phyloP scores from a whole-genome alignment of 2,797 vertebrate species.

The Prionace glauca region DNA sequence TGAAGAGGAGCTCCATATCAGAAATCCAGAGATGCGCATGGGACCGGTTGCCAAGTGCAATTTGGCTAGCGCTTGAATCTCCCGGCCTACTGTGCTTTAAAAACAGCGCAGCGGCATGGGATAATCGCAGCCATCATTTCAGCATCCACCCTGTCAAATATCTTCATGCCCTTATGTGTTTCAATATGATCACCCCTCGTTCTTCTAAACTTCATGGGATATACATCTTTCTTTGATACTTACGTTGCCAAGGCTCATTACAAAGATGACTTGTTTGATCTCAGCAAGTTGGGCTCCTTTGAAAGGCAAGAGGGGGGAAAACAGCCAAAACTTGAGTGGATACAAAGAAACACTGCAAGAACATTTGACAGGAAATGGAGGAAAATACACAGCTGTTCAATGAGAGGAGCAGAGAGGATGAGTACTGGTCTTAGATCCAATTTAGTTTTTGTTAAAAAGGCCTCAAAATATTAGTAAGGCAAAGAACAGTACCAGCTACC shows the following conservation, averaged over 20 bases:
- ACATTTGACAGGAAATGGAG: no score
- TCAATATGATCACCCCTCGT: no score
- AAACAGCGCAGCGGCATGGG: no score
- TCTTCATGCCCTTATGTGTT: no score
- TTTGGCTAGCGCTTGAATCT: no score
- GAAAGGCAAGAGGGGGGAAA: background rate
- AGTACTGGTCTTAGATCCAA: background rate
- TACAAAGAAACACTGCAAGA: background rate
- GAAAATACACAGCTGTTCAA: background rate
- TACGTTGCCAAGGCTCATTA: background rate
- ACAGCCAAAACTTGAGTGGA: background rate
- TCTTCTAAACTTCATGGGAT: no score
- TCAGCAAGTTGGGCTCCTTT: background rate
- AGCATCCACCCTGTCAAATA: no score
- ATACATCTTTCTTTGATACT: background rate
- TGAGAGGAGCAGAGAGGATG: background rate
- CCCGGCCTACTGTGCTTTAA: no score
- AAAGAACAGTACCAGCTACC: background rate
- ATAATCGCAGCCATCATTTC: no score
- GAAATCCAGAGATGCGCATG: no score
- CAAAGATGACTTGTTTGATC: background rate
- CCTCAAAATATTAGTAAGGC: background rate
- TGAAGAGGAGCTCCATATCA: no score
- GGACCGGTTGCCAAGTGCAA: no score
- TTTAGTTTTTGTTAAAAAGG: background rate